phyloP scores from a whole-genome alignment of 2,797 vertebrate genomes.

The Coluber constrictor region DNA sequence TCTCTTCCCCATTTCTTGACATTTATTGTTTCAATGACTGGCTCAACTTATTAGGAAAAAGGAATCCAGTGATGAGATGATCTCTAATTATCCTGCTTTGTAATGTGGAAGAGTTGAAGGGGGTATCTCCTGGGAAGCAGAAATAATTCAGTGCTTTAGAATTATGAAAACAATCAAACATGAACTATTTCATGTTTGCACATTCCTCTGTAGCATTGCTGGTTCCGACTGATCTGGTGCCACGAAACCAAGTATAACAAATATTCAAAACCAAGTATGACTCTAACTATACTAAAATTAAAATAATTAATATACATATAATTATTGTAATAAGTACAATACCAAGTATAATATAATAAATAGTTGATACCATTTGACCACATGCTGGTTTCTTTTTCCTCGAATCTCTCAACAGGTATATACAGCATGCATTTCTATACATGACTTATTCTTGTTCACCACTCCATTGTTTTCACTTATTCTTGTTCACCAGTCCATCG shows the following conservation, averaged over 20 bases:
- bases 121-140: not conserved
- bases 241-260: not conserved
- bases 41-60: not conserved
- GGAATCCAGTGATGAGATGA: not conserved
- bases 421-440: not conserved
- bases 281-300: not conserved
- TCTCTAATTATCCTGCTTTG: not conserved
- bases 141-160: not conserved
- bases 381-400: not conserved
- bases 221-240: not conserved
- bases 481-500: not conserved
- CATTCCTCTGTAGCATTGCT: not conserved
- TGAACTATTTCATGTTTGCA: not conserved
- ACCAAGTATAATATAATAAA: not conserved
- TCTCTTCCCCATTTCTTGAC: not conserved
- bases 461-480: not conserved
- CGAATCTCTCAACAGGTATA: not conserved
- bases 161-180: not conserved
- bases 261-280: not conserved
- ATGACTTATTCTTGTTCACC: not conserved
- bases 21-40: not conserved
- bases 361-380: not conserved
- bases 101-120: not conserved
- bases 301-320: not conserved
- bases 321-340: not conserved